Base-by-base conservation (phyloP, 2,888 invertebrate species). In the Lacanobia wlatinum region DNA sequence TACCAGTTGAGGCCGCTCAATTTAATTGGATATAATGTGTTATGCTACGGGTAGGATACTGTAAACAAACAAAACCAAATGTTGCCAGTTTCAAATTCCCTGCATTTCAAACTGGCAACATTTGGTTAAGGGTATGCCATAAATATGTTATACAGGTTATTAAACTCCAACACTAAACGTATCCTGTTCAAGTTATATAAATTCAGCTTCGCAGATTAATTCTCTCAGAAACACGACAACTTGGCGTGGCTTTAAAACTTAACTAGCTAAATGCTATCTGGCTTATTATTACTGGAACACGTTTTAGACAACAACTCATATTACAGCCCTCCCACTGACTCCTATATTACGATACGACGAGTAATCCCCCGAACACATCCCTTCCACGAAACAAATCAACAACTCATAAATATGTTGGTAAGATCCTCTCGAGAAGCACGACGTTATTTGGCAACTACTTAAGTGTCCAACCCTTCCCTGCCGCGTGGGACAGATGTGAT, bases 361-460 rank as follows among this genome's bases (percentile, higher is more conserved):
- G 59, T 46, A 0, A 56, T 52, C 14, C 10, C 16, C 8, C 23
- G 6, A 46, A 28, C 43, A n/a, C 46, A 23, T 55, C 63, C 62
- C 58, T 59, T 40, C 12, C 43, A 9, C 12, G 10, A 34, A 78
- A 63, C 40, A 79, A 61, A 76, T 63, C 55, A 52, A 52, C 70
- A 53, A 48, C 60, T 56, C 63, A 67, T 76, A 38, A 64, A 79
- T 81, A 70, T 71, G 71, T 59, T 40, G 62, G 59, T 18, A 12
- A 58, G 52, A 71, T 55, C 28, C 28, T 64, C 56, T 55, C 43
- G 10, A 62, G 43, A 16, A 23, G 18, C 61, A 40, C 21, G 63
- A 52, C 48, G 66, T 64, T 76, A 50, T 58, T 28, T 16, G 38
- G 38, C 43, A 66, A 55, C 61, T 62, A 73, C 23, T 53, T 48